Base-by-base conservation (phyloP, 2,888 invertebrate species). In the Drosophila neoperkinsi region DNA sequence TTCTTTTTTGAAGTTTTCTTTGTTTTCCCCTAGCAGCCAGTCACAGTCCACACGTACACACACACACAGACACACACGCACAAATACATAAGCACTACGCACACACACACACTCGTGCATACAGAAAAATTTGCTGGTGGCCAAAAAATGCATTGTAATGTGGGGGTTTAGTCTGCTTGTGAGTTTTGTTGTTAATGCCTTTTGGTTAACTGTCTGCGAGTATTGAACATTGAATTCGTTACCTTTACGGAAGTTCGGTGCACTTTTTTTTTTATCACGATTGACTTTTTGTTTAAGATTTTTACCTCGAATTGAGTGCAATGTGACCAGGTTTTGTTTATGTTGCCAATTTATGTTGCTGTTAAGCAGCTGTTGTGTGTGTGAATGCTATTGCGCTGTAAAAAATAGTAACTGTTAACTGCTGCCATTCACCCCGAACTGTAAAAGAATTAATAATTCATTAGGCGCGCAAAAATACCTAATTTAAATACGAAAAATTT, bases 1-100 rank as follows among this genome's bases (percentile, higher is more conserved):
- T 81, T 75, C 79, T 74, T 86, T 84, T 85, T 82, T 86, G 73
- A 83, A 87, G 88, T 91, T 91, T 90, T 90, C 90, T 91, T 90
- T 90, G 91, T 90, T 91, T 90, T 91, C 90, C 88, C 73, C 70
- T 77, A 69, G 66, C 76, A 73, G 67, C 67, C 89, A 89, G 79
- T 82, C 79, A 79, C 84, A 81, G 74, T 81, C 71, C 64, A 74
- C 74, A 83, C 74, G 77, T 59, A 79, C 74, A 70, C 67, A 68
- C 55, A 58, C 57, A 53, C 67, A 67, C 69, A 70, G 41, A 49
- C 36, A 62, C 66, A 46, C 60, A 56, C 51, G 51, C 49, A 76
- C 69, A 68, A 50, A 60, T 34, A 62, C 66, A 50, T 60, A 56
- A 46, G 51, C 49, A 76, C 5, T 52, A 31, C 50, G n/a, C 68